These are phyloP conservation scores for Hipparchia sbordonii DNA, from an alignment of 2,888 invertebrate species.

Conservation along the genomic window DNA sequence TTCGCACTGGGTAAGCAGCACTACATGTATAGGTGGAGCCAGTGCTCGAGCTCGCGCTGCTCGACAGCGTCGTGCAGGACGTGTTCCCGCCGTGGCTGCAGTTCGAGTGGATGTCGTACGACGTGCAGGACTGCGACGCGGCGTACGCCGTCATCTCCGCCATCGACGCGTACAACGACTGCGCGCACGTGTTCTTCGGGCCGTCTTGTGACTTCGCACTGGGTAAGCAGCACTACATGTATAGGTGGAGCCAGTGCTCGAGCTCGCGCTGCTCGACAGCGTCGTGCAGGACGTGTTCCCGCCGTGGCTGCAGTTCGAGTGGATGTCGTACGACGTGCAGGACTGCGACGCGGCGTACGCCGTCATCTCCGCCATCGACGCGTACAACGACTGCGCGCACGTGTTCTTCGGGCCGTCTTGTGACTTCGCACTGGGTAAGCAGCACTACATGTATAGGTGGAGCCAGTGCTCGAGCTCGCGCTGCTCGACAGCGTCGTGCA, in stretches of 20 bases:
- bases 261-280: slow-evolving; percentile 83
- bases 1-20: slow-evolving; percentile 88
- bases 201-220: slow-evolving; percentile 91
- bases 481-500: slow-evolving; percentile 75
- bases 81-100: slow-evolving; percentile 83
- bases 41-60: slow-evolving; percentile 84
- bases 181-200: slow-evolving; percentile 90
- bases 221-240: slow-evolving; percentile 73
- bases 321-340: slow-evolving; percentile 85
- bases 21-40: slow-evolving; percentile 78
- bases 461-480: slow-evolving; percentile 85
- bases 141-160: slow-evolving; percentile 88
- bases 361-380: slow-evolving; percentile 87
- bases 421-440: slow-evolving; percentile 91
- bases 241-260: slow-evolving; percentile 84
- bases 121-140: slow-evolving; percentile 88
- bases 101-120: slow-evolving; percentile 84
- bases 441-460: slow-evolving; percentile 67
- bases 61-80: slow-evolving; percentile 73
- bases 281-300: slow-evolving; percentile 81
- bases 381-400: slow-evolving; percentile 88
- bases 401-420: slow-evolving; percentile 92
- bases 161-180: slow-evolving; percentile 88
- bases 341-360: slow-evolving; percentile 89
- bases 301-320: slow-evolving; percentile 82